Evolutionary conservation across 2,113 vertebrate species (phyloP).

Genomic region (Irena cyanogastra): DNA sequence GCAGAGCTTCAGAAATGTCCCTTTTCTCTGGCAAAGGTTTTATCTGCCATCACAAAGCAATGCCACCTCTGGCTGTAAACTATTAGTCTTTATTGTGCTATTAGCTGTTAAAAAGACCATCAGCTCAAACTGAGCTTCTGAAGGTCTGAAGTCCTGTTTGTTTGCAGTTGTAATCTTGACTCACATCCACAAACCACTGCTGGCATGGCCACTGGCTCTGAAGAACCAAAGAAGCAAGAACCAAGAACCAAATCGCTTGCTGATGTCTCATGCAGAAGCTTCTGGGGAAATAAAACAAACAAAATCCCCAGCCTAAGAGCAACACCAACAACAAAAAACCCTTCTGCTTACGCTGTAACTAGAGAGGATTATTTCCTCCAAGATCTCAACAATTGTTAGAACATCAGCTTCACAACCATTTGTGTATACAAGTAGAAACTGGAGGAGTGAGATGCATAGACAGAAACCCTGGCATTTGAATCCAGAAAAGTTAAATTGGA

Average conservation of each 20-base stretch:
- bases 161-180: not conserved
- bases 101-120: not conserved
- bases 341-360: not conserved
- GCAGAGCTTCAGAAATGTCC: not conserved
- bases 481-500: not conserved
- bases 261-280: not conserved
- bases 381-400: not conserved
- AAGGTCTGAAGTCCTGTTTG: not conserved
- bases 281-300: not conserved
- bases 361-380: not conserved
- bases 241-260: not conserved
- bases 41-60: not conserved
- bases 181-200: not conserved
- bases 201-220: not conserved
- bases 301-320: not conserved
- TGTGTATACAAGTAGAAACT: not conserved
- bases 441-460: not conserved
- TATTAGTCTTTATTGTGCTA: not conserved
- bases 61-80: not conserved
- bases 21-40: not conserved
- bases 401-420: not conserved
- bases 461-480: not conserved
- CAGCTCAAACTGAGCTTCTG: not conserved
- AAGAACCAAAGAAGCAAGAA: too few species aligned
- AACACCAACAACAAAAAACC: not conserved